A percentile compares a stretch with the other conserved stretches of the same genome.
These are phyloP conservation scores for Drosophila helvetica DNA, from an alignment of 2,888 invertebrate species.

Conservation along the genomic window DNA sequence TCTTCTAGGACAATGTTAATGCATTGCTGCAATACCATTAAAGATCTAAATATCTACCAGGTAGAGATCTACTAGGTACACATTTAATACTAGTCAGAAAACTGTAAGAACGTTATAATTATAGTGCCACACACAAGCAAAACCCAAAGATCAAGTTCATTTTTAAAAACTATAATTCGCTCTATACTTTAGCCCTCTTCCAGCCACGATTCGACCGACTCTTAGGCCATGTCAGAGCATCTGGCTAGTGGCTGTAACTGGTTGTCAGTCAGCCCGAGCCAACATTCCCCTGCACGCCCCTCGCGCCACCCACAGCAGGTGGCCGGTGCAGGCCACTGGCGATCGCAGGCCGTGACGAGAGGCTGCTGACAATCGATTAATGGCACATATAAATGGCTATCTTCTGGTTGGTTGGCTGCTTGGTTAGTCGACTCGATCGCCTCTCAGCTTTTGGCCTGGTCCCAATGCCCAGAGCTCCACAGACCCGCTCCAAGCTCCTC, in stretches of 20 bases:
- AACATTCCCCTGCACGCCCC: neutral
- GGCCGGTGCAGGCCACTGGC: slow-evolving; percentile 26
- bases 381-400: slow-evolving; percentile 77
- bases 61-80: neutral
- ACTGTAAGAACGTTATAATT: neutral
- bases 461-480: slow-evolving; percentile 23
- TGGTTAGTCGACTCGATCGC: slow-evolving; percentile 42
- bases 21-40: too few species aligned
- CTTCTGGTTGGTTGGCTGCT: slow-evolving; percentile 56
- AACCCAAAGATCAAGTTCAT: neutral
- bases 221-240: slow-evolving; percentile 27
- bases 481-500: slow-evolving; percentile 15
- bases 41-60: too few species aligned
- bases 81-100: too few species aligned
- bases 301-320: slow-evolving; percentile 10
- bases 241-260: slow-evolving; percentile 31
- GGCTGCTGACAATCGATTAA: slow-evolving; percentile 75
- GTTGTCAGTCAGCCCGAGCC: slow-evolving; percentile 35
- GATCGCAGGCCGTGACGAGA: slow-evolving; percentile 59
- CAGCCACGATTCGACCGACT: neutral
- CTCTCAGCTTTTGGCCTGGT: neutral
- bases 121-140: neutral
- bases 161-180: neutral
- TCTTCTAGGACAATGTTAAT: too few species aligned
- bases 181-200: neutral